Conservation (phyloP, 2,113 vertebrate genomes). For the Periophthalmodon schlosseri region DNA sequence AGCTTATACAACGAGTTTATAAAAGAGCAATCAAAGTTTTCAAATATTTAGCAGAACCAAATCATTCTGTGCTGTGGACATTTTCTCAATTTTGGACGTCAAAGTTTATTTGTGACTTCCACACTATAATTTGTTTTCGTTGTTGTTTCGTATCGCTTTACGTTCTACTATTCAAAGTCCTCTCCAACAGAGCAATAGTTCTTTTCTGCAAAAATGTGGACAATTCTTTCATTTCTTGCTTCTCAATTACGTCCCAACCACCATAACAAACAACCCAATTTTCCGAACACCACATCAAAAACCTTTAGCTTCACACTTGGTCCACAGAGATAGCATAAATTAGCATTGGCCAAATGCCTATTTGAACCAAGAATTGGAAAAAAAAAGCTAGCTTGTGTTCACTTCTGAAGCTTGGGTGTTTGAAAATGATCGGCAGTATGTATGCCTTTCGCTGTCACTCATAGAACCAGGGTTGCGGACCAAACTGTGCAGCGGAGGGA, state of each 20-base stretch:
- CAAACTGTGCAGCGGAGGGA: conserved; percentile 11
- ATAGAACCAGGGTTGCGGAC: neutral
- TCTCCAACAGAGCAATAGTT: neutral
- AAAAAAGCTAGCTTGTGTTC: neutral
- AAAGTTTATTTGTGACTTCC: no score
- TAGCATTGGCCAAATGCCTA: neutral
- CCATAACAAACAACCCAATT: neutral
- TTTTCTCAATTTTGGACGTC: no score
- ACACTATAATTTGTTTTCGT: no score
- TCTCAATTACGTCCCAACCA: neutral
- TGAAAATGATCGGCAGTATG: neutral
- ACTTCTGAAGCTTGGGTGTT: neutral
- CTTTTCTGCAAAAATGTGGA: neutral
- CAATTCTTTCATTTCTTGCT: neutral
- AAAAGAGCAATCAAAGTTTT: no score
- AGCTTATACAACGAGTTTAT: no score
- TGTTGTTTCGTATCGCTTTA: no score
- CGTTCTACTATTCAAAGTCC: no score
- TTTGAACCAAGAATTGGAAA: neutral
- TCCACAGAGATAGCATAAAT: neutral
- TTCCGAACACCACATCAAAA: neutral
- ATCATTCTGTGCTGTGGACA: no score
- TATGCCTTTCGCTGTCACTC: conserved; percentile 30
- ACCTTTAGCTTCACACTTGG: neutral
- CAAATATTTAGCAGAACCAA: no score